Conservation (phyloP, 2,888 invertebrate genomes). For the Nemotelus nigrinus region DNA sequence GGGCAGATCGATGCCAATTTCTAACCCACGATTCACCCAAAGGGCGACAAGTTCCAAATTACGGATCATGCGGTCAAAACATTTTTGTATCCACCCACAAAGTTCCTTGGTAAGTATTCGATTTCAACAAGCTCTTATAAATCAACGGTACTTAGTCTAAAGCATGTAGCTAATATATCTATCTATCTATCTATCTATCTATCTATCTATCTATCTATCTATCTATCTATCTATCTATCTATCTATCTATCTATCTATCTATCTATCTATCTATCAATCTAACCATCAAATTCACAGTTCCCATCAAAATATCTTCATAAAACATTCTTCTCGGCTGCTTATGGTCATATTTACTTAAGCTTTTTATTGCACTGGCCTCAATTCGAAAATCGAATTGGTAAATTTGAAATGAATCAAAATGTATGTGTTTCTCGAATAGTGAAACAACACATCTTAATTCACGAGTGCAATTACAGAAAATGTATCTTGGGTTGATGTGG, state of each 20-base stretch:
- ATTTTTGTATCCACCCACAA: conserved; percentile 82
- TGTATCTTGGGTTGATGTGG: too few relatives aligned
- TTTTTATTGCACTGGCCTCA: background rate
- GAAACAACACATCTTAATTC: too few relatives aligned
- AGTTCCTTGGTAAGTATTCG: conserved; percentile 76
- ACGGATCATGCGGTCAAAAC: conserved; percentile 83
- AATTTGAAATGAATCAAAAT: too few relatives aligned
- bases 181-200: conserved; percentile 3
- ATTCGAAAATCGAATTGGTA: background rate
- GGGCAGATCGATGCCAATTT: conserved; percentile 77
- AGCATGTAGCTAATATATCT: background rate
- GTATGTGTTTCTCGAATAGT: too few relatives aligned
- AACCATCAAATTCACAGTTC: background rate
- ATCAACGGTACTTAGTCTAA: too few relatives aligned
- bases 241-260: conserved; percentile 2
- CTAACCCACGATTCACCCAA: conserved; percentile 75
- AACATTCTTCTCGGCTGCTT: background rate
- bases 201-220: conserved; percentile 2
- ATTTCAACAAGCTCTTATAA: background rate
- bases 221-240: conserved; percentile 2
- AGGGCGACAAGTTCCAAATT: conserved; percentile 69
- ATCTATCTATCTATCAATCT: conserved; percentile 2
- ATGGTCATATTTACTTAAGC: background rate
- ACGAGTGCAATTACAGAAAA: too few relatives aligned
- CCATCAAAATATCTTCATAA: too few relatives aligned